phyloP scores from a whole-genome alignment of 2,113 vertebrate genomes.

The Lepisosteus osseus region DNA sequence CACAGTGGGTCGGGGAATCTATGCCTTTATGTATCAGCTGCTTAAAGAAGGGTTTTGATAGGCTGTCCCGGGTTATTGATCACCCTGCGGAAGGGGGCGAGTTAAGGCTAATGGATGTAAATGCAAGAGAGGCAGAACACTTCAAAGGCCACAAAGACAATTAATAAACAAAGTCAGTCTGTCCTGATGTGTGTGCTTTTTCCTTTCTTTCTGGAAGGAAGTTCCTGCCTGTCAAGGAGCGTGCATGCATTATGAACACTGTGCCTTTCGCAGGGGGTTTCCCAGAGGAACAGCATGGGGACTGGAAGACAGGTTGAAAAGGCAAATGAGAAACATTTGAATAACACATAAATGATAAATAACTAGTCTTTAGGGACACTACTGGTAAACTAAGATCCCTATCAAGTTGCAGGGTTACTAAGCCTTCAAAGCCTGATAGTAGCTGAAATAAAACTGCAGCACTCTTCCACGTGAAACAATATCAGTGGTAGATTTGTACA shows the following conservation, averaged over 20 bases:
- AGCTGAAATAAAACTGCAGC: constrained; percentile 33
- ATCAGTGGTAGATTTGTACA: constrained; percentile 32
- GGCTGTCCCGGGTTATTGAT: constrained; percentile 39
- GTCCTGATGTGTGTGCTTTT: neutral
- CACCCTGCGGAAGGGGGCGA: constrained; percentile 30
- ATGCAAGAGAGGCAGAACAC: neutral
- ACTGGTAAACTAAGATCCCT: neutral
- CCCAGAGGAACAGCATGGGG: neutral
- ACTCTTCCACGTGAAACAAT: constrained; percentile 36
- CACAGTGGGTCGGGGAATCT: neutral
- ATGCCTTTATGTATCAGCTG: neutral
- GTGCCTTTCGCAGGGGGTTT: too few species aligned
- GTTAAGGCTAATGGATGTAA: constrained; percentile 22
- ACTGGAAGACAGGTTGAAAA: neutral
- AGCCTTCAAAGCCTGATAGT: constrained; percentile 36
- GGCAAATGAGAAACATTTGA: neutral
- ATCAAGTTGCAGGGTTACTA: constrained; percentile 26
- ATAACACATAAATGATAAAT: neutral
- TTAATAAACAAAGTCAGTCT: constrained; percentile 8
- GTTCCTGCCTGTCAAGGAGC: too few species aligned
- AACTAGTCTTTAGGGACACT: constrained; percentile 3
- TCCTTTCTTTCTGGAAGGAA: too few species aligned
- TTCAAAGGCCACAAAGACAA: constrained; percentile 13
- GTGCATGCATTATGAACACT: too few species aligned
- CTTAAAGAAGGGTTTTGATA: constrained; percentile 26